A percentile compares a stretch with the other conserved stretches of the same genome.
These are phyloP conservation scores for Cantharis nigra DNA, from an alignment of 2,888 invertebrate species.

Conservation along the genomic window DNA sequence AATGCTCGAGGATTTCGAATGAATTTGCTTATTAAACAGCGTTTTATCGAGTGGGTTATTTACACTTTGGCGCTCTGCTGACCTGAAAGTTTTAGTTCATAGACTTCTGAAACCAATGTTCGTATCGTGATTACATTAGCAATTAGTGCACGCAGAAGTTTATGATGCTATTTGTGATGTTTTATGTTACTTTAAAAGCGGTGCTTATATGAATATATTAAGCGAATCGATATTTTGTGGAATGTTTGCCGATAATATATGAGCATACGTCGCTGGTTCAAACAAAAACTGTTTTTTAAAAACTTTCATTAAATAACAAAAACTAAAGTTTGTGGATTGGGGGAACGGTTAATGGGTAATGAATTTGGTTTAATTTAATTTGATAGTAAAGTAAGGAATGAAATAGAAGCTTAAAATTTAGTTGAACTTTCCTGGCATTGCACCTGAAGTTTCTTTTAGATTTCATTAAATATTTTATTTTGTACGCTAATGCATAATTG, in stretches of 20 bases:
- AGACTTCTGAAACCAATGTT: conserved; percentile 21
- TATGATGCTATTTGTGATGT: conserved; percentile 22
- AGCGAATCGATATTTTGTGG: neutral
- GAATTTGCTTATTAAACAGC: neutral
- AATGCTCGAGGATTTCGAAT: neutral
- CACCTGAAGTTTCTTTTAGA: neutral
- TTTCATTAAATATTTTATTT: neutral
- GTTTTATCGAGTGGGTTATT: conserved; percentile 7
- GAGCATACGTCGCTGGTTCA: neutral
- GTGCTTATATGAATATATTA: conserved; percentile 11
- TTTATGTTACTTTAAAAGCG: conserved; percentile 23
- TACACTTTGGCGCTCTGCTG: conserved; percentile 11
- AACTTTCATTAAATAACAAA: no score
- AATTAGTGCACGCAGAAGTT: conserved; percentile 24
- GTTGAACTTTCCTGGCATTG: no score
- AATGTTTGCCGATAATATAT: neutral
- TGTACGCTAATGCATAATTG: neutral
- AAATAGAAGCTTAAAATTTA: no score
- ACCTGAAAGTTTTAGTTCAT: conserved; percentile 20
- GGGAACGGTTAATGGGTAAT: no score
- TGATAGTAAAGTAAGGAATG: no score
- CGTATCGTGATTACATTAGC: conserved; percentile 26
- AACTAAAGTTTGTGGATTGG: no score
- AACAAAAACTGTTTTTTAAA: neutral
- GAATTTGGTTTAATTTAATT: no score